Evolutionary conservation across 2,888 invertebrate species (phyloP), one percentile per base, ranked within the genome.

Genomic region (Macrophya alboannulata): DNA sequence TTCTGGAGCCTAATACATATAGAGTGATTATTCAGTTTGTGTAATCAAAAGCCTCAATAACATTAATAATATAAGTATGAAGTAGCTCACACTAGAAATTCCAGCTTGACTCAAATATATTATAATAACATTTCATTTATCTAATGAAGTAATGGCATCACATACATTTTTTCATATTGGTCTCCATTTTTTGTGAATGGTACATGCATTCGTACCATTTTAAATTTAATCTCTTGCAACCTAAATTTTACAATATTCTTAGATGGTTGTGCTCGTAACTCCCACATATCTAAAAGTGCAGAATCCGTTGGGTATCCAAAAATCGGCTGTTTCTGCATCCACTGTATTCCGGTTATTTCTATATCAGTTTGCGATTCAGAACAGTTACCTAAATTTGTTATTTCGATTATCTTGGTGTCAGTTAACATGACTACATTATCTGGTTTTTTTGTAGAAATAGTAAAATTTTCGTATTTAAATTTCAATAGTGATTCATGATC

Each of bases 391-490:
- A 62, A 62, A 62, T 25, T 62, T 8, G 8, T 25, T 62, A 62
- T 25, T 62, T 62, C 62, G 4, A 62, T 62, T 62, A 62, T 62
- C 62, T 62, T 62, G 62, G 62, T 25, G 62, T 25, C 62, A 62
- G 62, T 62, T 62, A 62, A 62, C 62, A 62, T 62, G 62, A 62
- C 62, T 62, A 62, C 62, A 4, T 62, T 62, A 62, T 62, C 62
- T 0, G 25, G 0, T 62, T 62, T 62, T 62, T 62, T 62, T 25
- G 62, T 10, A 62, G 62, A 62, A 9, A 62, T 62, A 62, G 62
- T 62, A 25, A 25, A 62, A 25, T 62, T 25, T 62, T 62, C 9
- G 62, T 62, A 62, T 62, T 10, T 62, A 1, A 62, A 62, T 62
- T 62, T 62, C 62, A 62, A 62, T 62, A 62, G 5, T 8, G 21